Conservation (phyloP, 2,113 vertebrate genomes). For the Pogona vitticeps region DNA sequence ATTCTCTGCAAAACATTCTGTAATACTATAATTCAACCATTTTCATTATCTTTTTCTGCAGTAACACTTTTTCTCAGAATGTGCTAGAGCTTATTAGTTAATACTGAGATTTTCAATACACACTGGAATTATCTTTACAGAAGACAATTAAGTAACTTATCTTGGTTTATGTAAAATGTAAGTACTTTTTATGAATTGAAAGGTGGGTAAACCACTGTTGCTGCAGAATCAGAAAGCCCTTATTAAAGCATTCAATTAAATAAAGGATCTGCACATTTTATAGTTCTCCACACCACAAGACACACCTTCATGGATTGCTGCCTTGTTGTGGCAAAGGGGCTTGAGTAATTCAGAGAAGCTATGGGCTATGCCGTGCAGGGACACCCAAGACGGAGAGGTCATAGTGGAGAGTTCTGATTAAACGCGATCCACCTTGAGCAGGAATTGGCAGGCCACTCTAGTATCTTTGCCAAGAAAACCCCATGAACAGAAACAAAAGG, state of each 20-base stretch:
- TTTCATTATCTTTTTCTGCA: conserved; percentile 41
- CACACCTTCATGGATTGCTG: too few relatives aligned
- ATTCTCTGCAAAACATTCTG: conserved; percentile 44
- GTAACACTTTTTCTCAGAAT: conserved; percentile 15
- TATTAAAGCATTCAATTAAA: not conserved
- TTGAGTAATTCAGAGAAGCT: too few relatives aligned
- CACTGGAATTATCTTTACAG: not conserved
- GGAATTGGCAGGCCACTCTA: too few relatives aligned
- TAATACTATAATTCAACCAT: conserved; percentile 32
- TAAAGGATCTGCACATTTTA: not conserved
- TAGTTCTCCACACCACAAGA: not conserved
- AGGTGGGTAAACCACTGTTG: not conserved
- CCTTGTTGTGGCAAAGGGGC: too few relatives aligned
- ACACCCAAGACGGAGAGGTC: too few relatives aligned
- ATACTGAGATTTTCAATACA: not conserved
- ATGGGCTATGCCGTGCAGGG: too few relatives aligned
- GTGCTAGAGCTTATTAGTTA: conserved; percentile 31
- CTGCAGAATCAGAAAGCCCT: not conserved
- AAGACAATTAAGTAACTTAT: not conserved
- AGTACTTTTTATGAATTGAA: not conserved
- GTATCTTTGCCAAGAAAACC: too few relatives aligned
- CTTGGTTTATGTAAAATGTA: not conserved
- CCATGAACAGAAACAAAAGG: too few relatives aligned
- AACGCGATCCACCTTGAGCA: too few relatives aligned
- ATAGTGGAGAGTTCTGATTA: too few relatives aligned